A percentile compares a stretch with the other conserved stretches of the same genome.
Conservation (phyloP, 1,140 invertebrate species). For the Acromyrmex echinatior region DNA sequence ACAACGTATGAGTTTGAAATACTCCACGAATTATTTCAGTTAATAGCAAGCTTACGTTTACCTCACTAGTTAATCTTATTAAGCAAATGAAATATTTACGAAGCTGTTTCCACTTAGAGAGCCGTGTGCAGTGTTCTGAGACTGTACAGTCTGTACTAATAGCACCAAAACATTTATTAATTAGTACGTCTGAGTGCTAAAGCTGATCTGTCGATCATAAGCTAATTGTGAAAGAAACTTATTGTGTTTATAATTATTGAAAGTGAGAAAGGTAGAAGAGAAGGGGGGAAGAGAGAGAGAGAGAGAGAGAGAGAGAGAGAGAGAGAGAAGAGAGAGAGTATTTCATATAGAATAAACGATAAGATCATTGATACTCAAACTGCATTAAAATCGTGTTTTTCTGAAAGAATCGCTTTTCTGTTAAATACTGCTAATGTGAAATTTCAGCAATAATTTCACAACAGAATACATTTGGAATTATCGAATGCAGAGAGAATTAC, state of each 20-base stretch:
- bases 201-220: slow-evolving; percentile 56
- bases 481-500: neutral
- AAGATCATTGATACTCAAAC: slow-evolving; percentile 43
- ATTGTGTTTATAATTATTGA: neutral
- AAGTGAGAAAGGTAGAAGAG: neutral
- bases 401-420: slow-evolving; percentile 18
- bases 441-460: slow-evolving; percentile 18
- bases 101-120: neutral
- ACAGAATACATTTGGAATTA: neutral
- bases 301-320: neutral
- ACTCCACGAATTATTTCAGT: slow-evolving; percentile 29
- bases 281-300: too few relatives aligned
- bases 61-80: slow-evolving; percentile 39
- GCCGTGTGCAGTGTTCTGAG: neutral
- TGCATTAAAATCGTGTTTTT: neutral
- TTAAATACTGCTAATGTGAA: neutral
- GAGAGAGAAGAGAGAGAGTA: neutral
- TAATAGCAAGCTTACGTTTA: slow-evolving; percentile 30
- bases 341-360: slow-evolving; percentile 19
- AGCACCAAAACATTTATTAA: slow-evolving; percentile 54
- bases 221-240: slow-evolving; percentile 63
- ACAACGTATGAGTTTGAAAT: slow-evolving; percentile 1
- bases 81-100: slow-evolving; percentile 63
- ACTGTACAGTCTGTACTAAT: slow-evolving; percentile 32
- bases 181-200: neutral